phyloP scores from a whole-genome alignment of 53 echinoderm and acorn worm genomes.

The Arbacia lixula region DNA sequence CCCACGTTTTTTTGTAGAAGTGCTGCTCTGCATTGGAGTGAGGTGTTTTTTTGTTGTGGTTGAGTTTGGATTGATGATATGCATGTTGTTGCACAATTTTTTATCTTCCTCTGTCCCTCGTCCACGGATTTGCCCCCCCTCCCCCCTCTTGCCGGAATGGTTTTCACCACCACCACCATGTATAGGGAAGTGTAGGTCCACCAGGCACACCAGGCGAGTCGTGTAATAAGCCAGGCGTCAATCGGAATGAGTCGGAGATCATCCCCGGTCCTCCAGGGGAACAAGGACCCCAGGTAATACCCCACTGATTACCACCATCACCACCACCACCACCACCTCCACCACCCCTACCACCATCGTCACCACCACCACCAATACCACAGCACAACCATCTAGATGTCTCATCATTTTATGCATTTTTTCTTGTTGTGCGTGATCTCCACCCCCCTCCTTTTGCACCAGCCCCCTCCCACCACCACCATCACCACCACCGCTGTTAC shows the following conservation, averaged over 20 bases:
- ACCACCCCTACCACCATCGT: neutral
- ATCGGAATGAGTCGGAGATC: neutral
- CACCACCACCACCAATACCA: neutral
- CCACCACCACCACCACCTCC: conserved; percentile 28
- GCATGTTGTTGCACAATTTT: conserved; percentile 31
- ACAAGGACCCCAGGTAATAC: conserved; percentile 41
- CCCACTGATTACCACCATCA: neutral
- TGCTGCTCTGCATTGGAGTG: too few relatives aligned
- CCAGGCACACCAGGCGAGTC: conserved; percentile 60
- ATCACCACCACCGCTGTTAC: too few relatives aligned
- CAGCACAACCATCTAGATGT: neutral
- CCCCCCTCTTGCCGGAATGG: neutral
- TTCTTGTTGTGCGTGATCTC: too few relatives aligned
- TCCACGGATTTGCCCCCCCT: too few relatives aligned
- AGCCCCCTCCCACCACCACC: too few relatives aligned
- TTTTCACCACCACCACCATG: too few relatives aligned
- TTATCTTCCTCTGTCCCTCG: conserved; percentile 6
- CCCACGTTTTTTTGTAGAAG: neutral
- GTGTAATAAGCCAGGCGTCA: neutral
- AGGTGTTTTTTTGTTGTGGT: too few relatives aligned
- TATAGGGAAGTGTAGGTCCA: conserved; percentile 59
- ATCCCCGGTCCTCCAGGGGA: conserved; percentile 37
- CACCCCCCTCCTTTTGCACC: too few relatives aligned
- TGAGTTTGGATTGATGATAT: neutral
- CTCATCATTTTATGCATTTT: too few relatives aligned